phyloP scores from a whole-genome alignment of 2,888 invertebrate genomes.

The Sicus ferrugineus region DNA sequence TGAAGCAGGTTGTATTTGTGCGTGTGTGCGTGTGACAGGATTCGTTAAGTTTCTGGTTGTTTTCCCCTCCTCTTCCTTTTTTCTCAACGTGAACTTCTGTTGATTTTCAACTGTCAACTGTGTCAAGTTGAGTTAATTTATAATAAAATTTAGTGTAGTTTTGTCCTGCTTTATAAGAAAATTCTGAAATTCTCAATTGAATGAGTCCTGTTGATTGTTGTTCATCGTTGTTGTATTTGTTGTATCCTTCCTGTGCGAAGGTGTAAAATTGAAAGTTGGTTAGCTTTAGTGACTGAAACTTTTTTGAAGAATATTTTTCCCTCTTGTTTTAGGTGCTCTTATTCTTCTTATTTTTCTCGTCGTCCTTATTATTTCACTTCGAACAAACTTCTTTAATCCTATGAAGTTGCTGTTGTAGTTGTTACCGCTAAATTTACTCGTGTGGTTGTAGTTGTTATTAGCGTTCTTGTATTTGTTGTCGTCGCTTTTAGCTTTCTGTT shows the following conservation, averaged over 20 bases:
- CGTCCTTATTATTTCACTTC: slow-evolving; percentile 2
- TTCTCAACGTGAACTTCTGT: background rate
- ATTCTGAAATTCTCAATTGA: background rate
- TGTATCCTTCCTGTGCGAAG: no score
- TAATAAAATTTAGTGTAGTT: background rate
- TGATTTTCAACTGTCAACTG: background rate
- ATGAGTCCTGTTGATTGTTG: background rate
- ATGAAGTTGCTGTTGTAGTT: background rate
- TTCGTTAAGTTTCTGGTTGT: slow-evolving; percentile 26
- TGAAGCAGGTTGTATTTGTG: no score
- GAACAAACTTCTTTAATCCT: background rate
- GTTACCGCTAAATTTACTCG: no score
- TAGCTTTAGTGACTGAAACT: no score
- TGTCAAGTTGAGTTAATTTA: background rate
- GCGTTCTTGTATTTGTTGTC: slow-evolving; percentile 25
- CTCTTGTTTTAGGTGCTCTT: background rate
- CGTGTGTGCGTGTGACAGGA: no score
- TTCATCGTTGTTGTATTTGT: background rate
- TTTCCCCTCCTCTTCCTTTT: slow-evolving; percentile 35
- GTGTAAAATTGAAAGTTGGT: no score
- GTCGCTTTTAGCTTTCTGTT: slow-evolving; percentile 38
- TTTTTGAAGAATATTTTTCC: no score
- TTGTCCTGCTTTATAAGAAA: background rate
- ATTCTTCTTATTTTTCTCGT: slow-evolving; percentile 2
- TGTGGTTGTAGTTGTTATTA: slow-evolving; percentile 23